Evolutionary conservation across 2,797 vertebrate species (phyloP).

Genomic region (Eremophila alpestris): DNA sequence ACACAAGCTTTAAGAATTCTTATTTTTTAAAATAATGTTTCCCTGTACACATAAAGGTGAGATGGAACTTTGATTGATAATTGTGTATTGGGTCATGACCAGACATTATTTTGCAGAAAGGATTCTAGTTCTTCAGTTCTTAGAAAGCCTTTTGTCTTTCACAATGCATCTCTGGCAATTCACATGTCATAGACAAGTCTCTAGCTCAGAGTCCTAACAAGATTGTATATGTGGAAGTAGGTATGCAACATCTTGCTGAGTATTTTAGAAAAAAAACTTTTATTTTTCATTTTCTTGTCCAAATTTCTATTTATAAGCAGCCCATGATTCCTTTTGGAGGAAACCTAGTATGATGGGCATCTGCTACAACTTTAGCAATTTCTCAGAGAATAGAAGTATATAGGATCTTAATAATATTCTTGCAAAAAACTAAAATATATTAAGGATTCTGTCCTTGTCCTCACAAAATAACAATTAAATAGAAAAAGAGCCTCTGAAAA

Average conservation of each 20-base stretch:
- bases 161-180: background rate
- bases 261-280: background rate
- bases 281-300: background rate
- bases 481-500: background rate
- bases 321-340: background rate
- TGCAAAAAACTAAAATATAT: background rate
- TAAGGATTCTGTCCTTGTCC: background rate
- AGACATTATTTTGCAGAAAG: background rate
- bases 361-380: background rate
- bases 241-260: background rate
- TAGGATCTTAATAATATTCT: background rate
- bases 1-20: background rate
- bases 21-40: background rate
- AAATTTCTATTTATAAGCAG: background rate
- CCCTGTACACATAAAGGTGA: background rate
- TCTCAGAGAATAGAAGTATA: background rate
- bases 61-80: background rate
- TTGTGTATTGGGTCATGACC: background rate
- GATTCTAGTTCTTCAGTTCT: background rate
- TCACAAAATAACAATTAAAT: background rate
- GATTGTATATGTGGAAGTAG: background rate
- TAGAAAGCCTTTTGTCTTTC: background rate
- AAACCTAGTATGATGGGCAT: background rate
- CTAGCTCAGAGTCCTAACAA: background rate
- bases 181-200: background rate